These are phyloP conservation scores for Oreochromis mossambicus DNA, from an alignment of 2,797 vertebrate species.

Conservation along the genomic window DNA sequence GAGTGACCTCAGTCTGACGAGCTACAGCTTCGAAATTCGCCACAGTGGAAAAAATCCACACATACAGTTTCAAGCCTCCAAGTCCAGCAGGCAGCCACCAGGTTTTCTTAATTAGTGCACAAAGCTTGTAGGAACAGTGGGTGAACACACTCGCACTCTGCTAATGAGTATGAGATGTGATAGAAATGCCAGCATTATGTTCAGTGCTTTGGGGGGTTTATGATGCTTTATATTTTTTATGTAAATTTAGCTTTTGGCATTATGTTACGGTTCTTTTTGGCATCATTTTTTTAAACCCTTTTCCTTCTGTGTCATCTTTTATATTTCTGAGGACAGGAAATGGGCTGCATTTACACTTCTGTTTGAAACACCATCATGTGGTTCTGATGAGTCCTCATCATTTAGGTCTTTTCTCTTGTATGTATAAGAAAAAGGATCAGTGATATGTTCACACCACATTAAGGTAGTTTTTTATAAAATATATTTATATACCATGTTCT, in stretches of 20 bases:
- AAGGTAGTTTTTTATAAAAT: rapidly evolving
- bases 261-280: neutral
- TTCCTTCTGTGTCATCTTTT: neutral
- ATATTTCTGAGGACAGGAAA: neutral
- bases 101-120: conserved; percentile 23
- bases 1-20: neutral
- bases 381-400: neutral
- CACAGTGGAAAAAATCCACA: neutral
- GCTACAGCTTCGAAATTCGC: neutral
- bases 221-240: neutral
- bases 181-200: neutral
- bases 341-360: rapidly evolving
- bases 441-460: rapidly evolving
- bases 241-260: neutral
- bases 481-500: neutral
- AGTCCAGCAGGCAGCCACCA: neutral
- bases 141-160: neutral
- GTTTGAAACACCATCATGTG: neutral
- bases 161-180: conserved; percentile 5
- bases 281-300: neutral
- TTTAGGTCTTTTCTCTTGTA: neutral
- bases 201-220: neutral
- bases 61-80: neutral
- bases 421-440: neutral
- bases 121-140: conserved; percentile 9